Evolutionary conservation across 1,140 invertebrate species (phyloP), one percentile per base, ranked within the genome.

Genomic region (Oncopodura yosiiana): DNA sequence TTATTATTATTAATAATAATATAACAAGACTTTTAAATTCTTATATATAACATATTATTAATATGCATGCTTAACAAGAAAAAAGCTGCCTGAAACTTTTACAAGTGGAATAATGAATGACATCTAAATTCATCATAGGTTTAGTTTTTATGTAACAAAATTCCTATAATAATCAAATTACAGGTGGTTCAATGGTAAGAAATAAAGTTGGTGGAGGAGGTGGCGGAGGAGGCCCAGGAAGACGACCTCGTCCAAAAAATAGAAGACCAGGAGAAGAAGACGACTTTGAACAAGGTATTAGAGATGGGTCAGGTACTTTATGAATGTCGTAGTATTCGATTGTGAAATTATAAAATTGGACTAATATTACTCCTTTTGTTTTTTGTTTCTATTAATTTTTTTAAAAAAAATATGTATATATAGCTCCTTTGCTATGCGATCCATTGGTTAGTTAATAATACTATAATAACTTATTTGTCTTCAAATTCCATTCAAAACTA

Each of bases 241-340:
- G 73, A 70, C 53, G 69, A 68, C 34, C 61, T 69, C 19, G 67
- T 75, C 2, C 75, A 61, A 30, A 66, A 48, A 48, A 75, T 72
- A 26, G 75, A 74, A 3, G 76, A 74, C 54, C 73, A 76, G 64
- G 41, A 52, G 62, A 53, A 44, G 61, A 53, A 51, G 59, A 50
- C 24, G 57, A 48, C 66, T 65, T 9, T 58, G 70, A 44, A 60
- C 64, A 24, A 66, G 63, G 38, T 66, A 64, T 74, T 64, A 43
- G 68, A 60, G 67, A 70, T 67, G 48, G 32, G 68, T 67, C 51
- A 65, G 60, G 46, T 61, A 60, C 23, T 4, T 12, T 18, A 37
- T 43, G 37, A 37, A 38, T 8, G 14, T 21, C 21, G 24, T 26
- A 29, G 11, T 9, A 12, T 32, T 39, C 1, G 3, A 23, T 21